Percentiles rank a stretch among this genome's conserved stretches.
These are phyloP conservation scores for Hippopotamyrus pictus DNA, from an alignment of 2,797 vertebrate species.

Conservation along the genomic window DNA sequence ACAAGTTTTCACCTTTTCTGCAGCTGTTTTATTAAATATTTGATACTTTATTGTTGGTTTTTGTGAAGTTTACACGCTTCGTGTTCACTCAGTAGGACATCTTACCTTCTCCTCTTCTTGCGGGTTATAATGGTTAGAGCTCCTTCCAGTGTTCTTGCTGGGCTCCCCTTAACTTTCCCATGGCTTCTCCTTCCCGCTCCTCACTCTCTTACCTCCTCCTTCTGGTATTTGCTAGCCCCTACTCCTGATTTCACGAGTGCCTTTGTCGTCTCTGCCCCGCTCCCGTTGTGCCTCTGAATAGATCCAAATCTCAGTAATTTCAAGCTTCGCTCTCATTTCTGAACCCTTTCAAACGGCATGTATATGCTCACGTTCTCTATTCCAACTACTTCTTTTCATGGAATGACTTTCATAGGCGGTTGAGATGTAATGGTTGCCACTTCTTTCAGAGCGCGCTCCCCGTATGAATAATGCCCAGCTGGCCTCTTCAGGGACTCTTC, in stretches of 20 bases:
- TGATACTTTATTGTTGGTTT: not conserved
- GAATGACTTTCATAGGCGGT: not conserved
- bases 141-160: not conserved
- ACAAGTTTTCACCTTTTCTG: not conserved
- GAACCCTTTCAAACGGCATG: not conserved
- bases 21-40: slow-evolving; percentile 5
- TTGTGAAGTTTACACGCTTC: not conserved
- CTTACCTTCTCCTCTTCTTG: not conserved
- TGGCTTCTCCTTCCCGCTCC: not conserved
- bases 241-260: not conserved
- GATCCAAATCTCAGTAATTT: not conserved
- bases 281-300: not conserved
- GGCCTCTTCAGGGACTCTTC: slow-evolving; percentile 69
- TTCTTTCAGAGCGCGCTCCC: slow-evolving; percentile 59
- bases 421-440: not conserved
- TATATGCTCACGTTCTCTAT: not conserved
- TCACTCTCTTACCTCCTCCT: not conserved
- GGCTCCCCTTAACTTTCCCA: not conserved
- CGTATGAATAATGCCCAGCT: slow-evolving; percentile 73
- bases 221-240: not conserved
- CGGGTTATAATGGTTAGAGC: not conserved
- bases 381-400: not conserved
- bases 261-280: not conserved
- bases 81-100: not conserved
- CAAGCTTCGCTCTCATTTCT: not conserved